Evolutionary conservation across 2,797 vertebrate species (phyloP).

Genomic region (Typhlichthys subterraneus): DNA sequence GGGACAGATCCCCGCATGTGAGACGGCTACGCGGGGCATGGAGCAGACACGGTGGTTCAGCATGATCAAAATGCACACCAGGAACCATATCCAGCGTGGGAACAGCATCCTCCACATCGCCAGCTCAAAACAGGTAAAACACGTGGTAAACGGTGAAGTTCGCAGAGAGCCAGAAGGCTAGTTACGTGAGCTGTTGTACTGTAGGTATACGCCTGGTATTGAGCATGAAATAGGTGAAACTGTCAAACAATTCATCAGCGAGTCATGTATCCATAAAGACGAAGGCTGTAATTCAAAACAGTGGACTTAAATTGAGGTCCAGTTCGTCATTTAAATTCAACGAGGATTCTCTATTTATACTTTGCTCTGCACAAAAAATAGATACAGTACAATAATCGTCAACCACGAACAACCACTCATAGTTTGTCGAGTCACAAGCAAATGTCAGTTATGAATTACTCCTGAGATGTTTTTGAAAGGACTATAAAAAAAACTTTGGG

Average conservation of each 20-base stretch:
- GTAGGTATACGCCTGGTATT: background rate
- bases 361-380: slow-evolving; percentile 40
- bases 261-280: slow-evolving; percentile 8
- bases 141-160: slow-evolving; percentile 1
- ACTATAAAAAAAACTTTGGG: slow-evolving; percentile 71
- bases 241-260: slow-evolving; percentile 9
- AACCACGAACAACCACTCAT: slow-evolving; percentile 65
- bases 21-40: slow-evolving; percentile 79
- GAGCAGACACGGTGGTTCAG: slow-evolving; percentile 72
- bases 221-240: background rate
- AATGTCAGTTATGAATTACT: slow-evolving; percentile 85
- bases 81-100: slow-evolving; percentile 83
- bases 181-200: background rate
- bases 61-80: slow-evolving; percentile 75
- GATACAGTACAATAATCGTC: slow-evolving; percentile 12
- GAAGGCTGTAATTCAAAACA: slow-evolving; percentile 9
- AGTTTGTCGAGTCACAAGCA: slow-evolving; percentile 79
- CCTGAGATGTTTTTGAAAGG: slow-evolving; percentile 82
- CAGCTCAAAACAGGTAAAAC: slow-evolving; percentile 35
- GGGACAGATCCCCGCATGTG: slow-evolving; percentile 93
- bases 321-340: slow-evolving; percentile 14
- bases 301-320: slow-evolving; percentile 26
- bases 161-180: slow-evolving; percentile 11
- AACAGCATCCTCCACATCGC: slow-evolving; percentile 84
- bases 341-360: slow-evolving; percentile 81